Conservation (phyloP, 1,140 invertebrate genomes). For the Drosophila suzukii region DNA sequence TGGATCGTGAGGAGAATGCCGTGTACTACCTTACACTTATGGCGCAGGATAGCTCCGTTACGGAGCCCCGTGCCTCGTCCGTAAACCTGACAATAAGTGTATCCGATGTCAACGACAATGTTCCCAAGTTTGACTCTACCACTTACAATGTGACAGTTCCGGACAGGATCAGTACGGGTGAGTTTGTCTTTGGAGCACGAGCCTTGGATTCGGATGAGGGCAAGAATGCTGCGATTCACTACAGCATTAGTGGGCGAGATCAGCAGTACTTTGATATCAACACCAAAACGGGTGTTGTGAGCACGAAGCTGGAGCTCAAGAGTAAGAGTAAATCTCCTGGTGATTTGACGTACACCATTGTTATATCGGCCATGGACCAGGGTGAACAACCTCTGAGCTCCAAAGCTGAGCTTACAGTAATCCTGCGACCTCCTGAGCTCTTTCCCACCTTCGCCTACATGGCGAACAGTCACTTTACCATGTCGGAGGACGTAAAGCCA, state of each 20-base stretch:
- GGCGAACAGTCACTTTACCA: conserved; percentile 89
- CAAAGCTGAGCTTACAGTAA: conserved; percentile 89
- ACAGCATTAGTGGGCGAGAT: conserved; percentile 91
- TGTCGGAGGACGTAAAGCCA: conserved; percentile 91
- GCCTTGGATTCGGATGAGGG: conserved; percentile 92
- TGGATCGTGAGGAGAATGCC: conserved; percentile 92
- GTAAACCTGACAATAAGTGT: conserved; percentile 93
- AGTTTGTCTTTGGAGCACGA: conserved; percentile 95
- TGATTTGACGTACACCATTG: conserved; percentile 88
- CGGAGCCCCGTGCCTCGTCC: conserved; percentile 90
- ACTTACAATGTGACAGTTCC: conserved; percentile 92
- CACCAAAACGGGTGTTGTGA: conserved; percentile 92
- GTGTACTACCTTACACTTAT: conserved; percentile 92
- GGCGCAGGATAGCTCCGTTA: conserved; percentile 94
- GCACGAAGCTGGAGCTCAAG: conserved; percentile 87
- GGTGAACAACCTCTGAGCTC: conserved; percentile 88
- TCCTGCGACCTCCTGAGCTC: conserved; percentile 88
- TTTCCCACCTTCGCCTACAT: conserved; percentile 91
- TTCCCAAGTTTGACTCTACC: conserved; percentile 90
- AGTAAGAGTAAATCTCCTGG: conserved; percentile 46
- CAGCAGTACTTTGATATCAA: conserved; percentile 91
- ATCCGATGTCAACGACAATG: conserved; percentile 94
- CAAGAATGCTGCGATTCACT: conserved; percentile 91
- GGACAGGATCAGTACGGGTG: conserved; percentile 89
- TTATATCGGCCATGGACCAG: conserved; percentile 90